Conservation (phyloP, 2,113 vertebrate species). For the Canis aureus region DNA sequence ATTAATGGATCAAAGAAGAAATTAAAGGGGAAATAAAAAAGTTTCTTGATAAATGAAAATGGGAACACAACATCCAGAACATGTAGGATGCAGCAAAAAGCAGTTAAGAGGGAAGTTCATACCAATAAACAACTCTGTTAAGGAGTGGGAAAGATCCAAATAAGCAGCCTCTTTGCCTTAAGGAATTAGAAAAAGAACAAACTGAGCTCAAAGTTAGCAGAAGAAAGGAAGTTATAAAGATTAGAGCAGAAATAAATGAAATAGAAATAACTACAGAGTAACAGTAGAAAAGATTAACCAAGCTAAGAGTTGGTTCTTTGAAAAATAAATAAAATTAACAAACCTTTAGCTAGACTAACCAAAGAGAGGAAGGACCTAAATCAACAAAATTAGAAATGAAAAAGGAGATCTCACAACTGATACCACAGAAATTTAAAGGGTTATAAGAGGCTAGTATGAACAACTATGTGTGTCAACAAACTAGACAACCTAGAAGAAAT, state of each 20-base stretch:
- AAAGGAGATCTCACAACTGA: background rate
- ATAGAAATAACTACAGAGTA: background rate
- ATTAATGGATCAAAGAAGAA: background rate
- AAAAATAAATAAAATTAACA: background rate
- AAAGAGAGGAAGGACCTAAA: background rate
- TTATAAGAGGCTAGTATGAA: background rate
- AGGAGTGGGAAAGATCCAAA: background rate
- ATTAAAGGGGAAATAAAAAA: background rate
- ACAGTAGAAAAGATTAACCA: background rate
- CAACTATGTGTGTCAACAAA: background rate
- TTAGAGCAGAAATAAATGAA: background rate
- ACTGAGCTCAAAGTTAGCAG: background rate
- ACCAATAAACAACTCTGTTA: background rate
- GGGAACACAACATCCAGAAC: background rate
- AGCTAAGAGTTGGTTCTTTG: background rate
- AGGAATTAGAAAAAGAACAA: background rate
- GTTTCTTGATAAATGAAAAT: background rate
- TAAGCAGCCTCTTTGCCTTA: background rate
- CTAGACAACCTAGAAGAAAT: background rate
- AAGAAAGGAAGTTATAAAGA: background rate
- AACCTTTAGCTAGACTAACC: background rate
- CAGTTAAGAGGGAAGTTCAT: background rate
- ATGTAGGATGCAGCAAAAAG: background rate
- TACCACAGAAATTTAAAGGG: background rate
- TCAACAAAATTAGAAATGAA: background rate